Evolutionary conservation across 2,888 invertebrate species (phyloP), one percentile per base, ranked within the genome.

Genomic region (Dromius quadrimaculatus): DNA sequence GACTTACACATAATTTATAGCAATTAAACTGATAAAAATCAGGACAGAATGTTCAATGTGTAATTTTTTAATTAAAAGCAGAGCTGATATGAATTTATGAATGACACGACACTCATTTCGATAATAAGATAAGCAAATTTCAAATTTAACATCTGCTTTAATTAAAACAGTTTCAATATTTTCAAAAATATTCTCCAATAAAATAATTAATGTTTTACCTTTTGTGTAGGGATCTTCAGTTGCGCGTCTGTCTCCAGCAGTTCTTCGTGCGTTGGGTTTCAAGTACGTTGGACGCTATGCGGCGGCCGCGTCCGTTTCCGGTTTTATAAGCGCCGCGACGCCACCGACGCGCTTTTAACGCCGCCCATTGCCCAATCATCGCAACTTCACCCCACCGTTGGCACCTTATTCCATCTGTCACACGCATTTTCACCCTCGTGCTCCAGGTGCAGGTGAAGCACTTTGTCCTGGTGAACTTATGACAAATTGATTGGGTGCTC

Each of bases 301-400:
- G 6, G 15, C 8, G 15, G 50, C 50, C 11, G 13, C 50, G 28
- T 28, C 50, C 50, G 28, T 15, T 6, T 9, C 50, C 23, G 28
- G 50, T 28, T 54, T 54, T 54, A 54, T 54, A 54, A 15, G 50
- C 50, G 50, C 28, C 50, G 28, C 23, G 50, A 54, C 50, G 50
- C 50, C 50, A 15, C 50, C 50, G 50, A 23, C 28, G 28, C 50
- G 50, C 6, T 15, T 41, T 8, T 28, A 23, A 28, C 50, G 23
- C 50, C 50, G 50, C 50, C 50, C 9, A 6, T 5, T 1, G 13
- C 28, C 50, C 50, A 54, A 54, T 54, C 50, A 8, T 9, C 2
- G 36, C 1, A 11, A 6, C 11, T 28, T 3, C 28, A 28, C 28
- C 28, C 28, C 50, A 15, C 41, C 28, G 28, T 15, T 13, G 28